Percentiles rank a stretch among this genome's conserved stretches.
These are phyloP conservation scores for Creontiades dilutus DNA, from an alignment of 2,888 invertebrate species.

Conservation along the genomic window DNA sequence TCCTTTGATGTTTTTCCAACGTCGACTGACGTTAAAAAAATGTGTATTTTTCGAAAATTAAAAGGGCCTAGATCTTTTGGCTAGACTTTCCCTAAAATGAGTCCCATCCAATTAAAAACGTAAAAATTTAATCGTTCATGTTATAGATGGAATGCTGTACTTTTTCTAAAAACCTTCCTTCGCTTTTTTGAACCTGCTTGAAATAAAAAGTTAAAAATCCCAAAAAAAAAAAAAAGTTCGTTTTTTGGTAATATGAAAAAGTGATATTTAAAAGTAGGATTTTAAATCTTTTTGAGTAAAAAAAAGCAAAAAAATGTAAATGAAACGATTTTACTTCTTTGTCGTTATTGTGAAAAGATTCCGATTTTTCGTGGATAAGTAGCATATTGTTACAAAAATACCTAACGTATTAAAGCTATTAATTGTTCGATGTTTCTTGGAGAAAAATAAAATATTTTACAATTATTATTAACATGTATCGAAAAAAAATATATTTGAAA, in stretches of 20 bases:
- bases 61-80: constrained; percentile 29
- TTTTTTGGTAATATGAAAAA: not conserved
- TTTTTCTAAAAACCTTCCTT: constrained; percentile 57
- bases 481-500: constrained; percentile 61
- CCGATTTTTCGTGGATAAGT: constrained; percentile 47
- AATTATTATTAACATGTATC: constrained; percentile 57
- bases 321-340: constrained; percentile 36
- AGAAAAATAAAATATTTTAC: constrained; percentile 66
- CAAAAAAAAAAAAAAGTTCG: constrained; percentile 27
- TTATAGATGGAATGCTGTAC: constrained; percentile 51
- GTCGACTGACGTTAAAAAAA: not conserved
- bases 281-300: constrained; percentile 24
- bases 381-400: constrained; percentile 46
- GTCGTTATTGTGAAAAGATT: constrained; percentile 53
- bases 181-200: constrained; percentile 59
- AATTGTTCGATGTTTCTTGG: constrained; percentile 70
- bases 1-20: not conserved
- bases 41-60: constrained; percentile 43
- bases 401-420: constrained; percentile 47
- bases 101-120: constrained; percentile 29
- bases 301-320: not conserved
- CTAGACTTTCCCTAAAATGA: constrained; percentile 17
- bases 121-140: constrained; percentile 13
- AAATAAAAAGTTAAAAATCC: not conserved
- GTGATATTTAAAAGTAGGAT: constrained; percentile 36